These are phyloP conservation scores for Luidia sarsii DNA, from an alignment of 53 echinoderm and acorn worm species.

Conservation along the genomic window DNA sequence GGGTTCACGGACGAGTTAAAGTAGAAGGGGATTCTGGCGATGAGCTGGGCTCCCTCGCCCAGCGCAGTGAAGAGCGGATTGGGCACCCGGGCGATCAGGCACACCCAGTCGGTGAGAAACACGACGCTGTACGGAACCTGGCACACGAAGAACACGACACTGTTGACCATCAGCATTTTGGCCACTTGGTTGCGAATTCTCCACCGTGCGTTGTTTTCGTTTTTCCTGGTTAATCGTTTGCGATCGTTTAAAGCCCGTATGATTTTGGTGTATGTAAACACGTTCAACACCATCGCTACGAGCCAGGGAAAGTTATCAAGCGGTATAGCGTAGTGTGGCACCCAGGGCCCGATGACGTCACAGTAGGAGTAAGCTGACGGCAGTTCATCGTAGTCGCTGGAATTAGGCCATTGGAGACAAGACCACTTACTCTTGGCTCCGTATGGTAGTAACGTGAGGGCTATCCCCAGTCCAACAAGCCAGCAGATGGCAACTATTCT, in stretches of 20 bases:
- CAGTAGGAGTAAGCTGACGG: neutral
- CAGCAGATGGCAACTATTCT: slow-evolving; percentile 28
- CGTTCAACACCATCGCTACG: neutral
- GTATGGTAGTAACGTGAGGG: too few species aligned
- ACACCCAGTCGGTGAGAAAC: neutral
- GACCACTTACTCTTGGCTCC: too few species aligned
- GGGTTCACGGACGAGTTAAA: slow-evolving; percentile 7
- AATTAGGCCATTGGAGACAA: slow-evolving; percentile 26
- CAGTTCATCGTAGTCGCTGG: neutral
- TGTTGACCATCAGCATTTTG: slow-evolving; percentile 22
- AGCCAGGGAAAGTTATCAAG: neutral
- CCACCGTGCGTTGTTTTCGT: too few species aligned
- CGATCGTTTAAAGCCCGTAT: slow-evolving; percentile 1
- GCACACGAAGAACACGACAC: slow-evolving; percentile 19
- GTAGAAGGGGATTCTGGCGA: neutral
- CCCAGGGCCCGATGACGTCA: slow-evolving; percentile 4
- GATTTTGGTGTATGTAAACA: slow-evolving; percentile 1
- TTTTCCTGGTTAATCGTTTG: neutral
- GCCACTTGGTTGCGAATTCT: too few species aligned
- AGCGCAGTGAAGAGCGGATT: neutral
- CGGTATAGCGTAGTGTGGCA: slow-evolving; percentile 9
- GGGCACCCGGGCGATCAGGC: neutral
- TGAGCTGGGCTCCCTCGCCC: neutral
- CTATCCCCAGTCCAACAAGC: slow-evolving; percentile 22
- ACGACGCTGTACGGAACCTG: neutral